These are phyloP conservation scores for Melanotus villosus DNA, from an alignment of 2,888 invertebrate genomes.

Conservation along the genomic window DNA sequence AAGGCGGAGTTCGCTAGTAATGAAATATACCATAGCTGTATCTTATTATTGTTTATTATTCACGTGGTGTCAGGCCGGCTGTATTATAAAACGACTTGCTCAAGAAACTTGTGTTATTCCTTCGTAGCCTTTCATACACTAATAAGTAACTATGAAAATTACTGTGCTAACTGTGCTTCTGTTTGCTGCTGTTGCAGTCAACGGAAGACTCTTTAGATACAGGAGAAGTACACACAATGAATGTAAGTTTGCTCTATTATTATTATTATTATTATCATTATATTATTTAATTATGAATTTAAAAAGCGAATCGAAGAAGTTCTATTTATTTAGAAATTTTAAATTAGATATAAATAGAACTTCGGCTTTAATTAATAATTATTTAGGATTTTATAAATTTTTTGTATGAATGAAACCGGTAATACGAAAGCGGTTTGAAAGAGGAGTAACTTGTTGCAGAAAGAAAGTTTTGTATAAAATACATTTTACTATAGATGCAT, in stretches of 20 bases:
- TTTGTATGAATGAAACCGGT: no score
- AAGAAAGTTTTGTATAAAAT: no score
- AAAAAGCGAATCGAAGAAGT: no score
- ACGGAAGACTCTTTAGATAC: constrained; percentile 40
- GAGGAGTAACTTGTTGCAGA: no score
- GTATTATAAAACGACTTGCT: constrained; percentile 27
- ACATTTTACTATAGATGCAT: no score
- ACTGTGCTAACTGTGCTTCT: constrained; percentile 1
- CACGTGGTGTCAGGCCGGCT: constrained; percentile 12
- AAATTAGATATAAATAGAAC: no score
- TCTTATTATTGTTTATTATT: constrained; percentile 35
- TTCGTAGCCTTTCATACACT: constrained; percentile 10
- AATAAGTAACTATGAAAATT: constrained; percentile 21
- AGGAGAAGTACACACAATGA: constrained; percentile 48
- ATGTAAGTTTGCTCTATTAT: constrained; percentile 44
- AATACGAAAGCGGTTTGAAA: no score
- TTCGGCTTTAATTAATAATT: no score
- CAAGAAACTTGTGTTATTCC: constrained; percentile 26
- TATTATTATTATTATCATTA: neutral
- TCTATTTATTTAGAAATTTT: no score
- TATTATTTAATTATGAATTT: no score
- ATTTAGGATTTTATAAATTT: no score
- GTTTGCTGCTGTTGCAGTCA: constrained; percentile 30
- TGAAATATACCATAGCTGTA: constrained; percentile 15
- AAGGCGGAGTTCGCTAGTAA: neutral